Percentiles rank a stretch among this genome's conserved stretches.
phyloP scores from a whole-genome alignment of 64 coral and sea anemone genomes.

The Actinia equina region DNA sequence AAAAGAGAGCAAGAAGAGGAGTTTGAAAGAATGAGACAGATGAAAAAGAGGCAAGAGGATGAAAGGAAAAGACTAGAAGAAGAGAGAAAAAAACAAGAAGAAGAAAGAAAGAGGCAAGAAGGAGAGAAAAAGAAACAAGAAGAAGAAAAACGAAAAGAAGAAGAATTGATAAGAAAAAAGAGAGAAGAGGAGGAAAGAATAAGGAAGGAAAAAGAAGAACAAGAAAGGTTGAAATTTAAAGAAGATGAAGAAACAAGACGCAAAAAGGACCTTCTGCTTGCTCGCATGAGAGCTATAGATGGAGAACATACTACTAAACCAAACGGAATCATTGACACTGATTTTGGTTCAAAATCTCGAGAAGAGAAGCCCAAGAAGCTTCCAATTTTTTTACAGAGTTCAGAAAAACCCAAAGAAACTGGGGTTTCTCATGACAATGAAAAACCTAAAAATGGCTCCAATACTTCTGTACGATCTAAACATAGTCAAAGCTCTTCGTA shows the following conservation, averaged over 20 bases:
- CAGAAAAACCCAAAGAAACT: constrained; percentile 40
- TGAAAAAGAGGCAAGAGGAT: constrained; percentile 15
- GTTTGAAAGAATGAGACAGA: constrained; percentile 18
- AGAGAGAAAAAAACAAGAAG: constrained; percentile 20
- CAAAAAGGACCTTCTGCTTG: constrained; percentile 80
- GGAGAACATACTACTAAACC: constrained; percentile 29
- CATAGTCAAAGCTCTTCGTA: constrained; percentile 58
- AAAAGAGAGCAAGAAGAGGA: constrained; percentile 9
- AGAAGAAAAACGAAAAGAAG: constrained; percentile 38
- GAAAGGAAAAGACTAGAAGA: constrained; percentile 46
- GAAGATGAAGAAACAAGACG: constrained; percentile 65
- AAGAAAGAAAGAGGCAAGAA: constrained; percentile 37
- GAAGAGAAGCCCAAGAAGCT: constrained; percentile 82
- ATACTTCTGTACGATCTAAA: constrained; percentile 28
- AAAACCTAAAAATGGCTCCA: constrained; percentile 45
- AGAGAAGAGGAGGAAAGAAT: constrained; percentile 29
- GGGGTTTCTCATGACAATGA: constrained; percentile 25
- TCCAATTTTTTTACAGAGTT: constrained; percentile 78
- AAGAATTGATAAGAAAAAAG: constrained; percentile 22
- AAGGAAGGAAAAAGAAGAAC: constrained; percentile 57
- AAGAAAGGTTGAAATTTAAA: constrained; percentile 46
- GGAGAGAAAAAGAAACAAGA: constrained; percentile 49
- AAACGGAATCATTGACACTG: constrained; percentile 34
- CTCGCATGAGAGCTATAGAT: constrained; percentile 79
- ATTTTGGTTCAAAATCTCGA: constrained; percentile 1